A percentile compares a stretch with the other conserved stretches of the same genome.
Evolutionary conservation across 1,140 invertebrate species (phyloP).

Genomic region (Adoxophyes honmai): DNA sequence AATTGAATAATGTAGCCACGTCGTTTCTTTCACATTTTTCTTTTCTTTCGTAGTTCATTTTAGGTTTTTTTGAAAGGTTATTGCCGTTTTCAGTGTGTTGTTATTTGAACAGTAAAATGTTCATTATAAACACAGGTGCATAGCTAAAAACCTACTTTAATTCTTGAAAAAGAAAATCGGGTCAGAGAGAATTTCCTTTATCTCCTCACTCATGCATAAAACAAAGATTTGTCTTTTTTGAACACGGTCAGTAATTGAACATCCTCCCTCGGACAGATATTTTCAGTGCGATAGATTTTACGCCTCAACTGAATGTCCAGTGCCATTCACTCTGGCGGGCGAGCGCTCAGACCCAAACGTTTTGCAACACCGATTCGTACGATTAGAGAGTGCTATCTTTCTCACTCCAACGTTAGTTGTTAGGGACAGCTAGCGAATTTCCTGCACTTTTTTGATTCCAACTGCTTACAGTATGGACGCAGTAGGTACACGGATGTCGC

Average conservation of each 20-base stretch:
- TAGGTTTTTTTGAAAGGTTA: too few species aligned
- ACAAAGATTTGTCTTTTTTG: conserved; percentile 9
- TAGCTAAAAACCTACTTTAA: too few species aligned
- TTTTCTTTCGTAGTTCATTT: too few species aligned
- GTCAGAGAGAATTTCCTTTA: too few species aligned
- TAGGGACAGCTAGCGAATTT: background rate
- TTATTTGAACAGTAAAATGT: too few species aligned
- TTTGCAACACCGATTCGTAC: conserved; percentile 5
- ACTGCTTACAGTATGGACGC: background rate
- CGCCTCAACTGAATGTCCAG: conserved; percentile 13
- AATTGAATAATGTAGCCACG: too few species aligned
- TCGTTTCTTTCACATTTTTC: too few species aligned
- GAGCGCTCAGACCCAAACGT: background rate
- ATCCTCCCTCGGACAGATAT: conserved; percentile 1
- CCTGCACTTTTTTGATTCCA: conserved; percentile 6
- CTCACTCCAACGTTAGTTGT: conserved; percentile 24
- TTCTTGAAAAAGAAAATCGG: too few species aligned
- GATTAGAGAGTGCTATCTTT: conserved; percentile 23
- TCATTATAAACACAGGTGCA: too few species aligned
- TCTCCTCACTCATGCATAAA: background rate
- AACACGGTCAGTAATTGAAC: conserved; percentile 13
- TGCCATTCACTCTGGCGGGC: conserved; percentile 16
- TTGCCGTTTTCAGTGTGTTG: too few species aligned
- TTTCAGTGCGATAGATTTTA: conserved; percentile 22
- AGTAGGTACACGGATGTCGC: conserved; percentile 30